Percentiles rank a stretch among this genome's conserved stretches.
phyloP scores from a whole-genome alignment of 2,888 invertebrate genomes.

The Halictus ligatus region DNA sequence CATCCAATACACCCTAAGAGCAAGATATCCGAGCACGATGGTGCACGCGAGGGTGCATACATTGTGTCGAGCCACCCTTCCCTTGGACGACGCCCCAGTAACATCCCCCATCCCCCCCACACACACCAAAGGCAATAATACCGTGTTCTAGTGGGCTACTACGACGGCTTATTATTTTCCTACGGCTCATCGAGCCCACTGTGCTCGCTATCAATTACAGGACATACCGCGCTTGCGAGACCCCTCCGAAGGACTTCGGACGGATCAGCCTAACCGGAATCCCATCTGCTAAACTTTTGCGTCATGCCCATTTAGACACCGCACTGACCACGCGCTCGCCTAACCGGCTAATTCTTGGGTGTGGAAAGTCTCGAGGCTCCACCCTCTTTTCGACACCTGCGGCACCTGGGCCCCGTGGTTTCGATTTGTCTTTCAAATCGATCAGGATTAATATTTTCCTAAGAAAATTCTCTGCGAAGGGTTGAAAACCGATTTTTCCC shows the following conservation, averaged over 20 bases:
- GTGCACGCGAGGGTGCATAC: slow-evolving; percentile 81
- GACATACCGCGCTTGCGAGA: slow-evolving; percentile 78
- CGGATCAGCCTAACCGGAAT: slow-evolving; percentile 82
- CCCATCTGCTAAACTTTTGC: slow-evolving; percentile 81
- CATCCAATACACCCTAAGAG: slow-evolving; percentile 76
- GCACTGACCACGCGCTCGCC: slow-evolving; percentile 34
- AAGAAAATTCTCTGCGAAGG: too few species aligned
- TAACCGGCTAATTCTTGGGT: background rate
- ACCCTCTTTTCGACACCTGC: background rate
- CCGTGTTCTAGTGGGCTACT: slow-evolving; percentile 73
- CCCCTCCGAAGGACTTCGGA: slow-evolving; percentile 74
- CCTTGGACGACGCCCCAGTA: slow-evolving; percentile 69
- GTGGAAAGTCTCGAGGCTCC: background rate
- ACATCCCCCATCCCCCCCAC: slow-evolving; percentile 74
- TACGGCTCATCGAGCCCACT: slow-evolving; percentile 83
- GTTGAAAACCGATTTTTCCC: background rate
- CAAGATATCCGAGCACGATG: slow-evolving; percentile 75
- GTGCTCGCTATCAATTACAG: slow-evolving; percentile 83
- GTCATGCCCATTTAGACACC: slow-evolving; percentile 65
- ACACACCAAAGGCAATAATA: slow-evolving; percentile 78
- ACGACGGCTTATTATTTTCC: slow-evolving; percentile 83
- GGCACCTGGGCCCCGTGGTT: background rate
- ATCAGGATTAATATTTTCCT: too few species aligned
- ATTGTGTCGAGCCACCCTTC: slow-evolving; percentile 77
- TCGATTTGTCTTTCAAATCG: too few species aligned